These are phyloP conservation scores for Pedetes capensis DNA, from an alignment of 2,113 vertebrate genomes.

Conservation along the genomic window DNA sequence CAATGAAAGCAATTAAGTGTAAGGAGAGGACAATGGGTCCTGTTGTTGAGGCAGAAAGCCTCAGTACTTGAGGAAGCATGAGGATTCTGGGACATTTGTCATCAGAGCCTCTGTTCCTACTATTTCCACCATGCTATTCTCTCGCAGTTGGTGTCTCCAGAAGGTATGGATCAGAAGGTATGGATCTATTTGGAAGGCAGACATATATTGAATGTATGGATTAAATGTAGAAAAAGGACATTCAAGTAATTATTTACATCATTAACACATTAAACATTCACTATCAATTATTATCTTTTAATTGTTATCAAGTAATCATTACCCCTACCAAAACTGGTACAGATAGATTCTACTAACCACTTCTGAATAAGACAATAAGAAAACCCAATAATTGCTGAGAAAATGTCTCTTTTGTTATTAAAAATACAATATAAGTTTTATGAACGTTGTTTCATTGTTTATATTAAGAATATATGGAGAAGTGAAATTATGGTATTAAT, in stretches of 20 bases:
- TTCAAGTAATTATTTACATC: neutral
- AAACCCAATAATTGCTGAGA: neutral
- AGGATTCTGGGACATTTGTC: neutral
- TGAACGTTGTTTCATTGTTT: neutral
- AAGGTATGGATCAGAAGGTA: neutral
- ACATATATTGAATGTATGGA: neutral
- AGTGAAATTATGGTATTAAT: neutral
- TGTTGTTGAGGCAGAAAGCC: neutral
- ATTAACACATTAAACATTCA: neutral
- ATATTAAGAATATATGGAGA: neutral
- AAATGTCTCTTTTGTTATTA: neutral
- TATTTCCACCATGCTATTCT: no score
- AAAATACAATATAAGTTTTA: neutral
- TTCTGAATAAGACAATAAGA: neutral
- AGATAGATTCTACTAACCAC: neutral
- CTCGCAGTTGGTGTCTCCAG: neutral
- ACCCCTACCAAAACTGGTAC: neutral
- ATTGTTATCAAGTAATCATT: neutral
- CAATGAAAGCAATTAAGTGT: neutral
- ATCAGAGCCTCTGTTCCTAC: neutral
- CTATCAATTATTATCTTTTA: neutral
- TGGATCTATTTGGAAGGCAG: neutral
- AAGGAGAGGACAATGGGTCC: fast-evolving
- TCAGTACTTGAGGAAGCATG: no score
- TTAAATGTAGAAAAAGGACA: neutral